Evolutionary conservation across 2,113 vertebrate species (phyloP), one percentile per base, ranked within the genome.

Genomic region (Paradoxurus hermaphroditus): DNA sequence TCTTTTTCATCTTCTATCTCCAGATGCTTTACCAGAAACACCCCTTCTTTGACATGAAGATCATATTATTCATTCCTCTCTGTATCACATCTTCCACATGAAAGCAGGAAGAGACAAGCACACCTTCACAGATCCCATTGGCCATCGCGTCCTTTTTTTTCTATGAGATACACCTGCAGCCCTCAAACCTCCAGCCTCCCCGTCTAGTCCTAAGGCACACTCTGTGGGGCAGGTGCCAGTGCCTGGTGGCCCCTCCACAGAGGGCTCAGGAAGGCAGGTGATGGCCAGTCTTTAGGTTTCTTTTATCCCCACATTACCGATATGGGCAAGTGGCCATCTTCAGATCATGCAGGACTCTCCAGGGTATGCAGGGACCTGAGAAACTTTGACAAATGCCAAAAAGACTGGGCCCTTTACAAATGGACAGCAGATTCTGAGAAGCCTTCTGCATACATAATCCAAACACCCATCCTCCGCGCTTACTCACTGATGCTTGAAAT

Each of bases 401-500:
- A 23, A 94, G 62, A 77, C 44, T 6, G 5, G 34, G 10, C 34
- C 67, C 49, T 93, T 84, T 84, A 56, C 36, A 86, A 83, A 93
- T 14, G n/a, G 62, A 29, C 62, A 41, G 49, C 19, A 62, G 29
- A 16, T 72, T 68, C 44, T 44, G 72, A 90, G 97, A 89, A 96
- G 65, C 18, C 75, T 36, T 95, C 49, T 92, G 81, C 81, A 94
- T 85, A 72, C 56, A 41, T 70, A 91, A 90, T n/a, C 70, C 77
- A 34, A 90, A 93, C 79, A 23, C 92, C 70, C 36, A 63, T 53
- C 82, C 73, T 10, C 19, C 78, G 34, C 0, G 67, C 73, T 90
- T 96, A 95, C 53, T 97, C 96, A 73, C 59, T 73, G 94, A 94
- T 59, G 95, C 95, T 94, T 97, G 87, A 96, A 97, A 97, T 98